A percentile compares a stretch with the other conserved stretches of the same genome.
phyloP scores from a whole-genome alignment of 2,888 invertebrate species.

The Lasius fuliginosus region DNA sequence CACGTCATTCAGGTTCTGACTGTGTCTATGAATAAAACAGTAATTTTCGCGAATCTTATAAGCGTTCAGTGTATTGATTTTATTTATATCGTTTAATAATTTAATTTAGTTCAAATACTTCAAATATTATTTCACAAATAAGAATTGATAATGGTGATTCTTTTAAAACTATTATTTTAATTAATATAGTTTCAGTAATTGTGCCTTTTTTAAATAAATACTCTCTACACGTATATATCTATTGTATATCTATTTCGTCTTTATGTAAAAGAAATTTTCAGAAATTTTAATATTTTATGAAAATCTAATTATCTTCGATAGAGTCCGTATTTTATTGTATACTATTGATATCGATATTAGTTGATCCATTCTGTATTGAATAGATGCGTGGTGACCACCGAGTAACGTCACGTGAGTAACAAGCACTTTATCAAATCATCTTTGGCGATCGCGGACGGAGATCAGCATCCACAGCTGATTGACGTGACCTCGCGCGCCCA shows the following conservation, averaged over 20 bases:
- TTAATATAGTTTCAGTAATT: background rate
- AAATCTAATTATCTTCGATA: background rate
- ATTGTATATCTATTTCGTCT: too few species aligned
- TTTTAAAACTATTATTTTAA: background rate
- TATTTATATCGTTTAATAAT: background rate
- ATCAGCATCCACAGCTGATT: conserved; percentile 65
- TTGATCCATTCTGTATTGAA: conserved; percentile 38
- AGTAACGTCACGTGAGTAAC: conserved; percentile 51
- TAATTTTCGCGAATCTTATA: conserved; percentile 32
- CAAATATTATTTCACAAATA: background rate
- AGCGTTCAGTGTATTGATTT: background rate
- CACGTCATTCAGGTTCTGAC: background rate
- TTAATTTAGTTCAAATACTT: background rate
- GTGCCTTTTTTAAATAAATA: background rate
- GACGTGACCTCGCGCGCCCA: conserved; percentile 64
- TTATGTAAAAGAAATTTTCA: background rate
- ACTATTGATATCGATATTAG: conserved; percentile 4
- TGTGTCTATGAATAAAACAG: conserved; percentile 11
- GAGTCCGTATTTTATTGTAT: background rate
- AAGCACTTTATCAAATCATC: conserved; percentile 55
- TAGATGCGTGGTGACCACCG: conserved; percentile 43
- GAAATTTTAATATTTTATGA: background rate
- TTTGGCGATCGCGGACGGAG: conserved; percentile 55
- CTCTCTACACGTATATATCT: too few species aligned
- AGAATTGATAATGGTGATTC: background rate